Evolutionary conservation across 2,797 vertebrate genomes (phyloP).

Genomic region (Staurois parvus): DNA sequence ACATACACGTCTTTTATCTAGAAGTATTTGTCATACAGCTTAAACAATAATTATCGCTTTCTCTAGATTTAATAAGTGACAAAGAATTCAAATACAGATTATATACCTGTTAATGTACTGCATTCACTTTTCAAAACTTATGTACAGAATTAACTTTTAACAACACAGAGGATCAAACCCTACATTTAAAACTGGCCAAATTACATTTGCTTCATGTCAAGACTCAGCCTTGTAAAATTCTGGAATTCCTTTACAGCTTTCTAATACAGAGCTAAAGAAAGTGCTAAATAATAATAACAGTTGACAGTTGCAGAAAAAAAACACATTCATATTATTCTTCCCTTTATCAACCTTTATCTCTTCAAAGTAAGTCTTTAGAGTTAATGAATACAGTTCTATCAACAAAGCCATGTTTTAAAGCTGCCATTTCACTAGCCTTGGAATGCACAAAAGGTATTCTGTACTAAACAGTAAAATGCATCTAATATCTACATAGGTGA

Average conservation of each 20-base stretch:
- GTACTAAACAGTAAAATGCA: slow-evolving; percentile 7
- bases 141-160: no score
- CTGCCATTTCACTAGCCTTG: slow-evolving; percentile 43
- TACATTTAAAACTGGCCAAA: neutral
- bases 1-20: no score
- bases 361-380: neutral
- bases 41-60: neutral
- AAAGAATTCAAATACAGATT: neutral
- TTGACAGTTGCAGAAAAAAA: slow-evolving; percentile 5
- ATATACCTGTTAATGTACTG: neutral
- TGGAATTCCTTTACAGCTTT: slow-evolving; percentile 14
- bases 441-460: slow-evolving; percentile 46
- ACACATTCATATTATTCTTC: slow-evolving; percentile 38
- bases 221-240: neutral
- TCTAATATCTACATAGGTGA: slow-evolving; percentile 23
- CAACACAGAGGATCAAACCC: neutral
- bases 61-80: neutral
- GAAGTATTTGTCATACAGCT: no score
- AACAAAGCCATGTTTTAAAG: slow-evolving; percentile 19
- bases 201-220: slow-evolving; percentile 6
- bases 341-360: slow-evolving; percentile 37
- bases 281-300: slow-evolving; percentile 28
- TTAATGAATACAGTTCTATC: neutral
- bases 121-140: neutral
- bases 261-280: slow-evolving; percentile 31